Evolutionary conservation across 2,888 invertebrate genomes (phyloP).

Genomic region (Cinara cedri): DNA sequence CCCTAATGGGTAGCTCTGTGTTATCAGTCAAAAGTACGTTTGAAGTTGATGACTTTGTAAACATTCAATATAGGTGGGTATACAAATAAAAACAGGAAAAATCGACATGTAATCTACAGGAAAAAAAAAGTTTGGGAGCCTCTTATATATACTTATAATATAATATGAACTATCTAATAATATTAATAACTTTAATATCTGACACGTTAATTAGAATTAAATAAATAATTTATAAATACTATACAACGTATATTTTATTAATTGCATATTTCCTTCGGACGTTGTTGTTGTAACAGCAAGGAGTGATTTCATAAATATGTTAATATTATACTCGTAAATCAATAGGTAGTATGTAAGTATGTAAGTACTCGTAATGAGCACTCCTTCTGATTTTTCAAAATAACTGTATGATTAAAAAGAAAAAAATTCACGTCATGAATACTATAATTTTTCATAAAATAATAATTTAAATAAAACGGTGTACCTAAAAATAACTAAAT

Average conservation of each 20-base stretch:
- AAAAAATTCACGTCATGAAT: neutral
- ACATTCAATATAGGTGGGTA: no score
- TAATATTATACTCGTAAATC: neutral
- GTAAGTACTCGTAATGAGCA: no score
- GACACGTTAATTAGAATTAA: neutral
- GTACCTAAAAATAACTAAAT: neutral
- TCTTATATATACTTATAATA: no score
- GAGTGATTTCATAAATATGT: neutral
- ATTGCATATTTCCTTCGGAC: neutral
- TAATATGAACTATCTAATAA: slow-evolving; percentile 5
- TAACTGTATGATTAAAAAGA: neutral
- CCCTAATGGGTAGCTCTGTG: no score
- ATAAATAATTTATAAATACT: neutral
- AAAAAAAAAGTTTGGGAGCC: no score
- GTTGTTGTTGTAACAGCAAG: neutral
- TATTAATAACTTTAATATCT: no score
- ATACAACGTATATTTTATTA: no score
- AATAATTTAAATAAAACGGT: neutral
- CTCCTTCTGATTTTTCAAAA: neutral
- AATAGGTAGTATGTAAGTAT: no score
- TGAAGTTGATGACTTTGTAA: no score
- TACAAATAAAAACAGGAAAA: no score
- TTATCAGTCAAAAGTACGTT: no score
- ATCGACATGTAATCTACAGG: no score
- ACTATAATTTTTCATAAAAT: neutral